Evolutionary conservation across 2,888 invertebrate genomes (phyloP).

Genomic region (Rhamnusium bicolor): DNA sequence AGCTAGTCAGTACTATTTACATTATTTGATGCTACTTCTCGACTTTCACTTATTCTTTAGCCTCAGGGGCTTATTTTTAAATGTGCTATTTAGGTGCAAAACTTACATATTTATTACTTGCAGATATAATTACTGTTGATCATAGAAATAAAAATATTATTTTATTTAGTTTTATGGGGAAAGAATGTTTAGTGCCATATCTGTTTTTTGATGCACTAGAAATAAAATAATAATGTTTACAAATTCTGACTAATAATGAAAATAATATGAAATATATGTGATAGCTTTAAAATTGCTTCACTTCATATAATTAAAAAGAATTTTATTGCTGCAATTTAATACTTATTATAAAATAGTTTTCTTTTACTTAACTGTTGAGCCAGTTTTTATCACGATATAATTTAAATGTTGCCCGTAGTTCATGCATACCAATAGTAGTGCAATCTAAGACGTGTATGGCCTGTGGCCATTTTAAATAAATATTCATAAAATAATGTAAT

Average conservation of each 20-base stretch:
- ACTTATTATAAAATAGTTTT: neutral
- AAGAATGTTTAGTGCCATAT: too few species aligned
- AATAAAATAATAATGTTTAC: neutral
- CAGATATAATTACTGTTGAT: neutral
- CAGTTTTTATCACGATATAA: neutral
- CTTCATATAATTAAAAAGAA: neutral
- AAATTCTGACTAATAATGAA: neutral
- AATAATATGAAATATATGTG: neutral
- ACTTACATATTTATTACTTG: conserved; percentile 29
- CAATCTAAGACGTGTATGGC: neutral
- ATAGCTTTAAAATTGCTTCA: neutral
- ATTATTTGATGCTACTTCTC: conserved; percentile 6
- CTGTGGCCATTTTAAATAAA: neutral
- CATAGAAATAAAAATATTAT: neutral
- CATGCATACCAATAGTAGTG: neutral
- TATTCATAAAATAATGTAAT: too few species aligned
- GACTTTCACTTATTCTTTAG: conserved; percentile 31
- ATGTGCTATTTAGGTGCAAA: conserved; percentile 46
- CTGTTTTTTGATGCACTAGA: too few species aligned
- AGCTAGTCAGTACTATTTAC: conserved; percentile 3
- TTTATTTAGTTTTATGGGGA: too few species aligned
- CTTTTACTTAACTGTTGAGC: neutral
- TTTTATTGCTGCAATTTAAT: neutral
- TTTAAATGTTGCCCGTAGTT: neutral
- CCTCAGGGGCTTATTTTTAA: conserved; percentile 10